These are phyloP conservation scores for Natrix natrix DNA, from an alignment of 2,797 vertebrate genomes.

Conservation along the genomic window DNA sequence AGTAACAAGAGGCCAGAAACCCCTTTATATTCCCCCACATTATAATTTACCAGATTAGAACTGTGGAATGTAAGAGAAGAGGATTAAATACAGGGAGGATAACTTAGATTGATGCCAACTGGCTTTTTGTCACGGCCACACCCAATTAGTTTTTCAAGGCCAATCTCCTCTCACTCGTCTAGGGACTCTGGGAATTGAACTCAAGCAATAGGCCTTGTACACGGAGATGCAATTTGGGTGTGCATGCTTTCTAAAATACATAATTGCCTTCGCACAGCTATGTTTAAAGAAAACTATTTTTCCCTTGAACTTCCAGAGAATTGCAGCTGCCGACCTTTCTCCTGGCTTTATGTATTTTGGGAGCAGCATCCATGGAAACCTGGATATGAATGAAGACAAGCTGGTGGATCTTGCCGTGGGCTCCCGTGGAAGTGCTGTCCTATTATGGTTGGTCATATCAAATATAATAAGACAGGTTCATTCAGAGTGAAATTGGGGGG, in stretches of 20 bases:
- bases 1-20: background rate
- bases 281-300: background rate
- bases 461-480: background rate
- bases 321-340: constrained; percentile 80
- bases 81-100: background rate
- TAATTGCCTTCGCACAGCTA: background rate
- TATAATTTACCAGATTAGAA: background rate
- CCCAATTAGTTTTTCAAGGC: background rate
- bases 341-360: constrained; percentile 90
- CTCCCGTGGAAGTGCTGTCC: constrained; percentile 87
- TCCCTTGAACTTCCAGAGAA: constrained; percentile 75
- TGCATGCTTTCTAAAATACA: background rate
- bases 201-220: background rate
- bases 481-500: background rate
- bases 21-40: background rate
- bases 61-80: background rate
- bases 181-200: background rate
- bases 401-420: constrained; percentile 92
- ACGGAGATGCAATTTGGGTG: background rate
- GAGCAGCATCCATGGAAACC: constrained; percentile 87
- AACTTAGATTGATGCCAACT: background rate
- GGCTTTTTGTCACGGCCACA: background rate
- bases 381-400: constrained; percentile 93
- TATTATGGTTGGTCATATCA: constrained; percentile 83
- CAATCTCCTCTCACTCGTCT: background rate